Percentiles rank a stretch among this genome's conserved stretches.
These are phyloP conservation scores for Fistularia tabacaria DNA, from an alignment of 2,797 vertebrate genomes.

Conservation along the genomic window DNA sequence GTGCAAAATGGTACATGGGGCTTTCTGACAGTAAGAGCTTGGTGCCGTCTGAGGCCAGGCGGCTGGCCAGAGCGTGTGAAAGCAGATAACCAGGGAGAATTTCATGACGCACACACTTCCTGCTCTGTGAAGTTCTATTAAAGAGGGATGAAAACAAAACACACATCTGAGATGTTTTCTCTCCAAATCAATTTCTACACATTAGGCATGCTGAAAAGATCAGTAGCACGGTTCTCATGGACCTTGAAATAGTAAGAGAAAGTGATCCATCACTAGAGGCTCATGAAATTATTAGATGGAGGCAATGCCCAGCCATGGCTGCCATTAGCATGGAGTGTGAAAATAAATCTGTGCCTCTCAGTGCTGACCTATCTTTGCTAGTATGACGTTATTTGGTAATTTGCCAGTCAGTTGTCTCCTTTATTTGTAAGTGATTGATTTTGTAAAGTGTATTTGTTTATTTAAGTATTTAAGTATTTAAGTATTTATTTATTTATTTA, in stretches of 20 bases:
- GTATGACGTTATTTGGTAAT: too few relatives aligned
- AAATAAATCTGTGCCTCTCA: too few relatives aligned
- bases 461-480: too few relatives aligned
- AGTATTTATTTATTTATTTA: too few relatives aligned
- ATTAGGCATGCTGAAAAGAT: constrained; percentile 48
- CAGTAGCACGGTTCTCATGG: constrained; percentile 27
- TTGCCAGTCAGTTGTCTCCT: too few relatives aligned
- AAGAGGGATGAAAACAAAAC: constrained; percentile 64
- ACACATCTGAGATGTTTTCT: constrained; percentile 69
- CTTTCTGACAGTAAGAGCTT: constrained; percentile 35
- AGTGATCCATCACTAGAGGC: constrained; percentile 18
- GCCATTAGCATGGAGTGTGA: neutral
- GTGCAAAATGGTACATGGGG: constrained; percentile 19
- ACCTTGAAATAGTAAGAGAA: constrained; percentile 25
- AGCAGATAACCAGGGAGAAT: constrained; percentile 68
- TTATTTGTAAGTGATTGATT: too few relatives aligned
- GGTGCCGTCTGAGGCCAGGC: constrained; percentile 50
- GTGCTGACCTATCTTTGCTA: too few relatives aligned
- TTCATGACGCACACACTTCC: constrained; percentile 74
- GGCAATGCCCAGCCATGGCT: neutral
- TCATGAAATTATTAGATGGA: constrained; percentile 17
- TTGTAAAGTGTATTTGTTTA: too few relatives aligned
- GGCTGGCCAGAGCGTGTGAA: constrained; percentile 70
- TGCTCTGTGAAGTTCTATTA: constrained; percentile 73
- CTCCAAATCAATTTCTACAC: constrained; percentile 69